phyloP scores from a whole-genome alignment of 2,888 invertebrate species.

The Omphaloscelis lunosa region DNA sequence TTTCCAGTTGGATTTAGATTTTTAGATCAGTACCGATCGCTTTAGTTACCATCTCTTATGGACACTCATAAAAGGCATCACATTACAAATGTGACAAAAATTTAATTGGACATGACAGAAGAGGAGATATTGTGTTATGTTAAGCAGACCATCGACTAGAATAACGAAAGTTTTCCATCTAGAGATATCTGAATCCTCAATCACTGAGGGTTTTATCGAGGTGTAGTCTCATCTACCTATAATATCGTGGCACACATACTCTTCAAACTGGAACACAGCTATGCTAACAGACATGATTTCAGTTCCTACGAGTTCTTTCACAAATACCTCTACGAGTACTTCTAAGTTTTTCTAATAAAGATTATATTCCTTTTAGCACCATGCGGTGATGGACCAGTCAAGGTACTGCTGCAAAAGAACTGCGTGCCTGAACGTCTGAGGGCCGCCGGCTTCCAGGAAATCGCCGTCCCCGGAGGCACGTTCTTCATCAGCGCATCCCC shows the following conservation, averaged over 20 bases:
- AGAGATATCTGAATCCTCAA: neutral
- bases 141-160: neutral
- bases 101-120: neutral
- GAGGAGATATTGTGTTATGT: neutral
- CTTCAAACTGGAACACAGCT: neutral
- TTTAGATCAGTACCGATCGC: neutral
- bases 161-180: neutral
- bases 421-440: constrained; percentile 70
- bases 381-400: constrained; percentile 77
- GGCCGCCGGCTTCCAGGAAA: constrained; percentile 75
- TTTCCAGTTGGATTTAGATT: neutral
- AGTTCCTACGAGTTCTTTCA: neutral
- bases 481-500: constrained; percentile 79
- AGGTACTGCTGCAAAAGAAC: constrained; percentile 68
- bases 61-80: neutral
- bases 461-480: constrained; percentile 80
- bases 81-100: neutral
- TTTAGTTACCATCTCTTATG: neutral
- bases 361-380: constrained; percentile 72
- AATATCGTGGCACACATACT: neutral
- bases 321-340: neutral
- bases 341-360: too few species aligned
- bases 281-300: neutral
- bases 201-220: neutral
- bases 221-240: too few species aligned